These are phyloP conservation scores for Grantiella picta DNA, from an alignment of 2,113 vertebrate species.

Conservation along the genomic window DNA sequence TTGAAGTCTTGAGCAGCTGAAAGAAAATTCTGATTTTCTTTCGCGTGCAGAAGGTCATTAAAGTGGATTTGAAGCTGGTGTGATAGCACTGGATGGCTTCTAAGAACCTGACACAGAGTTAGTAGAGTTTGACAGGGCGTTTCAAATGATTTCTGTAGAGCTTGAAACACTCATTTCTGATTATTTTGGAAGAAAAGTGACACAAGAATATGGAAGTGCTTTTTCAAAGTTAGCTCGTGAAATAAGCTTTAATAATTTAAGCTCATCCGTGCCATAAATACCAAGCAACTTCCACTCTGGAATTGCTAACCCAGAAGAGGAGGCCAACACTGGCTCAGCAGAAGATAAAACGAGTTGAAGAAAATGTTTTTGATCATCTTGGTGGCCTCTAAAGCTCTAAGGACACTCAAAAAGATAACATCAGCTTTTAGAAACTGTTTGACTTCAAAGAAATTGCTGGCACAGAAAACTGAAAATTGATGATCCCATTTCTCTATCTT, in stretches of 20 bases:
- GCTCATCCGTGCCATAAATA: background rate
- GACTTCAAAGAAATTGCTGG: constrained; percentile 1
- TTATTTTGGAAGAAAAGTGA: constrained; percentile 1
- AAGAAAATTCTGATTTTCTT: background rate
- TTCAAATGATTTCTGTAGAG: background rate
- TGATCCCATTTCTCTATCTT: background rate
- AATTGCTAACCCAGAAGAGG: background rate
- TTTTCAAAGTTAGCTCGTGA: background rate
- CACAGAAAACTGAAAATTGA: background rate
- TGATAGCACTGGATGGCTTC: background rate
- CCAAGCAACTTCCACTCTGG: background rate
- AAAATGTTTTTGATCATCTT: background rate
- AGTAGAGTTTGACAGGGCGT: background rate
- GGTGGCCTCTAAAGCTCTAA: background rate
- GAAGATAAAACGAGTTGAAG: background rate
- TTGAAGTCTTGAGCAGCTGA: background rate
- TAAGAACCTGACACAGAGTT: background rate
- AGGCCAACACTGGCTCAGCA: background rate
- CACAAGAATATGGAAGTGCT: background rate
- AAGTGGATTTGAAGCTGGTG: background rate
- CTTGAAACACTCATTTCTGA: background rate
- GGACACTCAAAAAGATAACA: background rate
- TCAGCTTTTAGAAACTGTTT: background rate
- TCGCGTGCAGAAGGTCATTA: background rate
- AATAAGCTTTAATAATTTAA: constrained; percentile 14